These are phyloP conservation scores for Acyrthosiphon pisum DNA, from an alignment of 1,140 invertebrate genomes.

Conservation along the genomic window DNA sequence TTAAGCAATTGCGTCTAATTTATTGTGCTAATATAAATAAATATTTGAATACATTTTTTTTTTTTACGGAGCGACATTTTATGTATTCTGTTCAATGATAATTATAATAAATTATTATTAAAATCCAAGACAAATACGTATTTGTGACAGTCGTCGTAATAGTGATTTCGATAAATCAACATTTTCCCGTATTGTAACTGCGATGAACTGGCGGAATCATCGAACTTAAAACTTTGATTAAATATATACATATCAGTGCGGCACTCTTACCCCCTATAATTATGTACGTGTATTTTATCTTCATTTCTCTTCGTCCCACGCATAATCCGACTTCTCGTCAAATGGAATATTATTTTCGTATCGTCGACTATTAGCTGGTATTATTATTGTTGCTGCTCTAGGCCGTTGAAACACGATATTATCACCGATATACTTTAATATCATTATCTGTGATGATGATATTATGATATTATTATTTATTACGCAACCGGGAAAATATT, in stretches of 20 bases:
- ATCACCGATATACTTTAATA: neutral
- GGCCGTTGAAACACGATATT: neutral
- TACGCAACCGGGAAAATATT: conserved; percentile 10
- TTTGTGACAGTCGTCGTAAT: neutral
- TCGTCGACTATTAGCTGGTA: neutral
- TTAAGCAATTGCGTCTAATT: too few species aligned
- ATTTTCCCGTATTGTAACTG: neutral
- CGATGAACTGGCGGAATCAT: neutral
- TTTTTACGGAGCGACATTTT: too few species aligned
- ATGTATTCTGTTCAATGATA: too few species aligned
- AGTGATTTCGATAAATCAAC: neutral
- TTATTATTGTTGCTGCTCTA: neutral
- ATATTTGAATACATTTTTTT: too few species aligned
- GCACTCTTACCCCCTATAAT: too few species aligned
- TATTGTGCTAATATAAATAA: too few species aligned
- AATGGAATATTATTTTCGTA: neutral
- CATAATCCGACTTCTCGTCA: neutral
- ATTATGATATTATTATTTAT: conserved; percentile 6
- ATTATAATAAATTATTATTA: too few species aligned
- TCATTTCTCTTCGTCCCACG: neutral
- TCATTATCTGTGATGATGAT: neutral
- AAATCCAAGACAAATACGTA: too few species aligned
- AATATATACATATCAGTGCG: too few species aligned
- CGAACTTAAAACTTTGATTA: neutral
- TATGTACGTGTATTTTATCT: neutral